Conservation (phyloP, 2,888 invertebrate species). For the Nudaria mundana region DNA sequence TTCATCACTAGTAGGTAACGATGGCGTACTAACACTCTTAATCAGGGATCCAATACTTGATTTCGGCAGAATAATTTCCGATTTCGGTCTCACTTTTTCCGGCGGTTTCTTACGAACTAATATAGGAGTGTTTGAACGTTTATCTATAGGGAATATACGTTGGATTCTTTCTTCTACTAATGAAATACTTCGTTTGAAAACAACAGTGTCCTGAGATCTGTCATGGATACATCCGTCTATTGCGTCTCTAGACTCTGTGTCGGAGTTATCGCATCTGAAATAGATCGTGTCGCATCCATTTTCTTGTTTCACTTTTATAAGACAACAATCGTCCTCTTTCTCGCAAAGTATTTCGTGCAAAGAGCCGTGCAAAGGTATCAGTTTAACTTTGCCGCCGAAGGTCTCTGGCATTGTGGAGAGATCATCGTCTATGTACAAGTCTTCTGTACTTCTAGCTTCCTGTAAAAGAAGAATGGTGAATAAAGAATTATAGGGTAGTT, state of each 20-base stretch:
- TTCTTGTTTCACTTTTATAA: conserved; percentile 70
- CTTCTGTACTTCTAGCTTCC: conserved; percentile 80
- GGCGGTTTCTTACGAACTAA: conserved; percentile 23
- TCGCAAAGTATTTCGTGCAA: conserved; percentile 75
- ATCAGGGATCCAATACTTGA: conserved; percentile 44
- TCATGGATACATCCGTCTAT: conserved; percentile 46
- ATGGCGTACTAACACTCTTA: conserved; percentile 64
- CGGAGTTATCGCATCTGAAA: conserved; percentile 66
- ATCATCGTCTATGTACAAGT: conserved; percentile 80
- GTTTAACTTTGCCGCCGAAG: conserved; percentile 66
- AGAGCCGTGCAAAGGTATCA: conserved; percentile 69
- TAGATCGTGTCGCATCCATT: conserved; percentile 71
- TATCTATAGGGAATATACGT: conserved; percentile 59
- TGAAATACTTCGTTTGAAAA: conserved; percentile 69
- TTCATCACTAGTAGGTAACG: conserved; percentile 48
- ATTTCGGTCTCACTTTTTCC: conserved; percentile 47
- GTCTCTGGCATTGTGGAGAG: conserved; percentile 71
- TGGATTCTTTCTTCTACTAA: conserved; percentile 66
- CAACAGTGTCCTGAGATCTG: conserved; percentile 56
- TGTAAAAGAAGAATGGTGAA: conserved; percentile 30
- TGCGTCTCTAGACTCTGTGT: conserved; percentile 62
- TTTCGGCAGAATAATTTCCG: conserved; percentile 43
- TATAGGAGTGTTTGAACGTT: conserved; percentile 35
- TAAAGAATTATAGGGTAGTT: no score
- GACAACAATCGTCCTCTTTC: conserved; percentile 72